Conservation (phyloP, 2,888 invertebrate species). For the Andrena marginata region DNA sequence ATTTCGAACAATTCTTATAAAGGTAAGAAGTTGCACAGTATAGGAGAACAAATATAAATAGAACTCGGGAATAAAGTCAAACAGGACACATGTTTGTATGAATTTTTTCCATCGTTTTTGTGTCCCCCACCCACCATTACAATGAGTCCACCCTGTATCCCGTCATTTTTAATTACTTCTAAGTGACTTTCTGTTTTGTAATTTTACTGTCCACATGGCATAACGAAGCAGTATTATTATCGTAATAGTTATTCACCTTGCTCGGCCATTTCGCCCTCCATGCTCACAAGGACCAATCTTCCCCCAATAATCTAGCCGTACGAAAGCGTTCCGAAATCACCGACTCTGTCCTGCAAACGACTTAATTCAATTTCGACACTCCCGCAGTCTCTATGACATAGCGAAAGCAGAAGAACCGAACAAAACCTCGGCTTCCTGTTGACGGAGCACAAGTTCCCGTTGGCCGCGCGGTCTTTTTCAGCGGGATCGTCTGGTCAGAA, state of each 20-base stretch:
- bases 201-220: no score
- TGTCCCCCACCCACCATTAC: no score
- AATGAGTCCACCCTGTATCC: no score
- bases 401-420: background rate
- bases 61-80: no score
- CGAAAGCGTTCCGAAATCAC: background rate
- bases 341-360: slow-evolving; percentile 10
- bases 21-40: no score
- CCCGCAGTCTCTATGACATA: background rate
- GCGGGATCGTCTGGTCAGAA: slow-evolving; percentile 16
- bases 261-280: background rate
- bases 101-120: no score
- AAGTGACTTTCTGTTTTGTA: background rate
- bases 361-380: slow-evolving; percentile 20
- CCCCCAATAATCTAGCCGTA: background rate
- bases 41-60: no score
- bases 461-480: background rate
- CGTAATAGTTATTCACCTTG: background rate
- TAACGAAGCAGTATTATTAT: background rate
- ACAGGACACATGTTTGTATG: no score
- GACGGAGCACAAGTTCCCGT: background rate
- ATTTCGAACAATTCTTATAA: no score
- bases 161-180: no score
- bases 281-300: background rate
- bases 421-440: background rate